phyloP scores from a whole-genome alignment of 2,888 invertebrate genomes.

The Bombylius discolor region DNA sequence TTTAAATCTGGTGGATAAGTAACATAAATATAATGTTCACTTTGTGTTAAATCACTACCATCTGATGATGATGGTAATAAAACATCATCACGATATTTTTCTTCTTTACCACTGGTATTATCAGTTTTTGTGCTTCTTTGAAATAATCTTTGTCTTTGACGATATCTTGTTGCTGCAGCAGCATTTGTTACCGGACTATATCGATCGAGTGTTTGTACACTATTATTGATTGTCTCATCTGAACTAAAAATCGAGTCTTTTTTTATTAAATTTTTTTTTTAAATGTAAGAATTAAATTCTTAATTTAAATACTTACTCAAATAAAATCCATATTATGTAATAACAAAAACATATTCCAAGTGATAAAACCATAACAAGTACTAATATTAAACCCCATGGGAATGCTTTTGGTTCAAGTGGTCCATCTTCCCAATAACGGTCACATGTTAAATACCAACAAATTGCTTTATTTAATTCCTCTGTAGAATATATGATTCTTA shows the following conservation, averaged over 20 bases:
- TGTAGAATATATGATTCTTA: slow-evolving; percentile 27
- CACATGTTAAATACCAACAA: slow-evolving; percentile 86
- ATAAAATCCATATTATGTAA: slow-evolving; percentile 83
- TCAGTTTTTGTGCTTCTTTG: neutral
- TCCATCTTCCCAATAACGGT: slow-evolving; percentile 81
- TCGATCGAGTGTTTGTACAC: neutral
- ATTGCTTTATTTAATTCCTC: slow-evolving; percentile 80
- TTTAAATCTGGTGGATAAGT: slow-evolving; percentile 79
- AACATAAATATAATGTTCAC: slow-evolving; percentile 75
- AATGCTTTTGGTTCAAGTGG: slow-evolving; percentile 61
- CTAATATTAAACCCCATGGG: slow-evolving; percentile 66
- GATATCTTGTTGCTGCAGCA: neutral
- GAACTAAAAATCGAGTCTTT: slow-evolving; percentile 4
- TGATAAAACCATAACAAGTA: slow-evolving; percentile 67
- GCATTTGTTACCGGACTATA: neutral
- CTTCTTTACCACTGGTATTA: neutral
- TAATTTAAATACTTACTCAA: slow-evolving; percentile 56
- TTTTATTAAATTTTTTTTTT: no score
- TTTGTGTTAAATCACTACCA: slow-evolving; percentile 43
- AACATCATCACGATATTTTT: slow-evolving; percentile 1
- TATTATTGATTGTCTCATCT: slow-evolving; percentile 6
- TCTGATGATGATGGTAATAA: neutral
- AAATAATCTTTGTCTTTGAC: slow-evolving; percentile 3
- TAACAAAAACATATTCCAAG: slow-evolving; percentile 79
- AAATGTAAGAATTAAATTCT: neutral